Percentiles rank a stretch among this genome's conserved stretches.
Evolutionary conservation across 2,888 invertebrate species (phyloP).

Genomic region (Microdon myrmicae): DNA sequence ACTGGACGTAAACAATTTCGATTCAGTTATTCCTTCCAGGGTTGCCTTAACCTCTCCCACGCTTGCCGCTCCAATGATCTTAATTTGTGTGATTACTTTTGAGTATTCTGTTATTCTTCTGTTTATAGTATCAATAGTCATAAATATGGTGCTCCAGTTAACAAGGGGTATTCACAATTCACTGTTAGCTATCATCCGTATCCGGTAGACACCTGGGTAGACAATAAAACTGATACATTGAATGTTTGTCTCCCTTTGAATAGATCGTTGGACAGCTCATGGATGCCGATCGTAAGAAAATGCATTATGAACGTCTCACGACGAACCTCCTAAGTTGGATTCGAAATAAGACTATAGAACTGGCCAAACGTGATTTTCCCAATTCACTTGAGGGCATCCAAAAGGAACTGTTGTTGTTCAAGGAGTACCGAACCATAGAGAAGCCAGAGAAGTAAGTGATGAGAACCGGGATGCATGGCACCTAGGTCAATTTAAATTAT

Average conservation of each 20-base stretch:
- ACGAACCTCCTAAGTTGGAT: slow-evolving; percentile 94
- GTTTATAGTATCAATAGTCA: slow-evolving; percentile 35
- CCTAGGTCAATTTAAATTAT: not conserved
- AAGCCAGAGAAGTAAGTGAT: slow-evolving; percentile 91
- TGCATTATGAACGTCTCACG: slow-evolving; percentile 86
- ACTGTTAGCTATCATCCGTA: slow-evolving; percentile 25
- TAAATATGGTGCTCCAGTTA: slow-evolving; percentile 50
- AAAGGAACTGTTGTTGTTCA: slow-evolving; percentile 87
- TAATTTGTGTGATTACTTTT: slow-evolving; percentile 26
- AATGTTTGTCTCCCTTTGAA: slow-evolving; percentile 7
- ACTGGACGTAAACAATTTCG: too few species aligned
- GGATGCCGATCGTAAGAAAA: slow-evolving; percentile 92
- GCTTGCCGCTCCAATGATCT: slow-evolving; percentile 32
- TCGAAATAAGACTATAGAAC: slow-evolving; percentile 79
- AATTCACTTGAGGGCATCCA: slow-evolving; percentile 96
- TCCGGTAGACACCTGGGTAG: slow-evolving; percentile 40
- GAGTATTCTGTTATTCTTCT: slow-evolving; percentile 1
- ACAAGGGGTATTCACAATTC: slow-evolving; percentile 19
- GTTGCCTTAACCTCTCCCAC: too few species aligned
- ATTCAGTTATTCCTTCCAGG: too few species aligned
- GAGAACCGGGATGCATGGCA: not conserved
- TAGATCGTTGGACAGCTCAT: slow-evolving; percentile 96
- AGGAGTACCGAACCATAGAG: slow-evolving; percentile 94
- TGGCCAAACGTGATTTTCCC: slow-evolving; percentile 89
- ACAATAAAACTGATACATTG: slow-evolving; percentile 35